Conservation (phyloP, 2,113 vertebrate species). For the Seriola quinqueradiata region DNA sequence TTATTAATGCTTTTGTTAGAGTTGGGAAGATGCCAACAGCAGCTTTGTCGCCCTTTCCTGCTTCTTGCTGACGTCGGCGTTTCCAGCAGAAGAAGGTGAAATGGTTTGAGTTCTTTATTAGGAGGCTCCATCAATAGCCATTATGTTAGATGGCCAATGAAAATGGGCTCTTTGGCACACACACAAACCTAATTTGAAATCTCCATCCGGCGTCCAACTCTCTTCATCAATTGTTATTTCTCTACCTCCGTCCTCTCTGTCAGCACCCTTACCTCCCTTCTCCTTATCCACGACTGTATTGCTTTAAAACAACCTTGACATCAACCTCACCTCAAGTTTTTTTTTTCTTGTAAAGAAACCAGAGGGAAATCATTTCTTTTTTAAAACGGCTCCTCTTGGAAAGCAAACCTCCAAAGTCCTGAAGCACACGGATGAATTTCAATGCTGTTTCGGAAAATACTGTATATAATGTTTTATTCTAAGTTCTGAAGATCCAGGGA, state of each 20-base stretch:
- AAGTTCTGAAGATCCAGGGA: neutral
- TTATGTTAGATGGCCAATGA: constrained; percentile 12
- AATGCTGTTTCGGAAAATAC: neutral
- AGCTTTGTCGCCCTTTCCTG: neutral
- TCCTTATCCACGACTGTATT: neutral
- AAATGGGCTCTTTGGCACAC: constrained; percentile 52
- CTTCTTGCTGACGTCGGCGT: constrained; percentile 35
- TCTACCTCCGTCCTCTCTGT: neutral
- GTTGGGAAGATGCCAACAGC: neutral
- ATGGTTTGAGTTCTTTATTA: constrained; percentile 4
- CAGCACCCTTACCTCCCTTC: neutral
- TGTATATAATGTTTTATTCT: neutral
- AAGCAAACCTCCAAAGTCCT: neutral
- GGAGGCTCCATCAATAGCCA: constrained; percentile 27
- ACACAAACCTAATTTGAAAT: neutral
- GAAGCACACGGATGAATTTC: neutral
- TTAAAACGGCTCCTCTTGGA: neutral
- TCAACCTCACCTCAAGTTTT: neutral
- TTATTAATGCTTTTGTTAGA: neutral
- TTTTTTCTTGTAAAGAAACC: neutral
- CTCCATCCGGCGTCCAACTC: neutral
- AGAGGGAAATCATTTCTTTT: neutral
- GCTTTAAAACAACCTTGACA: neutral
- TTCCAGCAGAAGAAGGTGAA: constrained; percentile 25
- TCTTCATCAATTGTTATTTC: constrained; percentile 2